Conservation (phyloP, 2,113 vertebrate species). For the Apaloderma vittatum region DNA sequence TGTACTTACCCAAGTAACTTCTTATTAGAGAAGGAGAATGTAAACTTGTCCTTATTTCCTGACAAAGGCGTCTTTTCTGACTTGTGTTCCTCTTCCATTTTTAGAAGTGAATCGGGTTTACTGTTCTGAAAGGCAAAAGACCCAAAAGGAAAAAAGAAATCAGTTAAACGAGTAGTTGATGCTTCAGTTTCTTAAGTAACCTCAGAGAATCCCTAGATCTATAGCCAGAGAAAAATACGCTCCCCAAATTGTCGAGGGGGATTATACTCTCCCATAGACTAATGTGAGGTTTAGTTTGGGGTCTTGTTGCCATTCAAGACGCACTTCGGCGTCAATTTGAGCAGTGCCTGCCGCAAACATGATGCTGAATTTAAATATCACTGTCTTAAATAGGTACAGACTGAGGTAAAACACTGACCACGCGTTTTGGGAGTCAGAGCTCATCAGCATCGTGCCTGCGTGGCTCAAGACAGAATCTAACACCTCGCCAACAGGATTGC, state of each 20-base stretch:
- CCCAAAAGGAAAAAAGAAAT: not conserved
- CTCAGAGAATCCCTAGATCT: not conserved
- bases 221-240: not conserved
- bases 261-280: not conserved
- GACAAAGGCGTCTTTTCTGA: conserved; percentile 87
- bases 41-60: conserved; percentile 92
- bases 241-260: not conserved
- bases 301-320: not conserved
- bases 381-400: not conserved
- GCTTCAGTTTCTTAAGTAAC: not conserved
- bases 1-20: conserved; percentile 89
- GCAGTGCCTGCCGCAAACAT: accelerated
- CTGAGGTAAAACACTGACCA: not conserved
- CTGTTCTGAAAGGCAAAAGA: conserved; percentile 88
- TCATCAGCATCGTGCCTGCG: not conserved
- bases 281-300: not conserved
- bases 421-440: not conserved
- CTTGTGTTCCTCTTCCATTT: conserved; percentile 98
- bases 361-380: not conserved
- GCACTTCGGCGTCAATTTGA: not conserved
- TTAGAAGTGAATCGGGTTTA: conserved; percentile 96
- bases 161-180: not conserved
- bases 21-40: conserved; percentile 94
- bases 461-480: no score
- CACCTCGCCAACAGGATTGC: not conserved